Base-by-base conservation (phyloP, 2,888 invertebrate species). In the Trichacis sp. region DNA sequence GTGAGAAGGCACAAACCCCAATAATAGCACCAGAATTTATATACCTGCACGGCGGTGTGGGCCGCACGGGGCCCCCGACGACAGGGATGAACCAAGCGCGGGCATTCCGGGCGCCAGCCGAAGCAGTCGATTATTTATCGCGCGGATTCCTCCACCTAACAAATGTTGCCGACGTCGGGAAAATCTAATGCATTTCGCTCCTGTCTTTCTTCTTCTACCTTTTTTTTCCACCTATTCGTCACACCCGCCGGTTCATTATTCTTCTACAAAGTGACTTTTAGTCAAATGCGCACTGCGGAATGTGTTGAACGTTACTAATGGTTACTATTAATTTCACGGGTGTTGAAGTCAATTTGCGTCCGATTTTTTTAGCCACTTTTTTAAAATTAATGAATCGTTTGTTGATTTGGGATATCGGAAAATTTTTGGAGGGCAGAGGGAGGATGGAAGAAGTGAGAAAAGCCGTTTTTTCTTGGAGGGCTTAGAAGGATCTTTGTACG, bases 21-120 rank as follows among this genome's bases (percentile, higher is more conserved):
- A 82, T 82, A 82, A 82, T 82, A 82, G 82, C 82, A 80, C 79
- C 81, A 82, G 82, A 82, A 82, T 82, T 82, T 82, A 82, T 82
- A 82, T 82, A 82, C 82, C 82, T 82, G 82, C 79, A 80, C 78
- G 75, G 73, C 76, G 77, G 79, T 80, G 78, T 75, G 81, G 79
- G 72, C 64, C 56, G 64, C 64, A 51, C 55, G 56, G 56, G 58
- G 58, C 48, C 64, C 63, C 64, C 59, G 61, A 64, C 61, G 60
- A 60, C 72, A 73, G 72, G 71, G 69, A 62, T 70, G 71, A 62
- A 69, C 65, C 69, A 67, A 61, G 62, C 58, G 50, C 55, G 69
- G 72, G 72, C 63, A 18, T 33, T 36, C 38, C 33, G 53, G 64
- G 55, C 58, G 49, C 48, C 54, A 33, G 6, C 33, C 33, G 2